phyloP scores from a whole-genome alignment of 2,888 invertebrate species.

The Fragum whitleyi region DNA sequence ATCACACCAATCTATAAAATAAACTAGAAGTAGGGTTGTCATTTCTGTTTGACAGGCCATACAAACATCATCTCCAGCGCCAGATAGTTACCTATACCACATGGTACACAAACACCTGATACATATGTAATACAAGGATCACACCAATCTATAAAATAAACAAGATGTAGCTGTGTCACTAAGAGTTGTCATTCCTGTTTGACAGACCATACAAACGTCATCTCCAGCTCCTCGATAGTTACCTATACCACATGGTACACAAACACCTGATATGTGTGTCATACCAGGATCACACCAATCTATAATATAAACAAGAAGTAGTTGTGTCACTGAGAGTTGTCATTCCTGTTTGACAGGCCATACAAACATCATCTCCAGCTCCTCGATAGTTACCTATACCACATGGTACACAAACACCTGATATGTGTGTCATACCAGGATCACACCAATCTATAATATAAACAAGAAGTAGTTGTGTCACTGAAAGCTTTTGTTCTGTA shows the following conservation, averaged over 20 bases:
- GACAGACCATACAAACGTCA: conserved; percentile 9
- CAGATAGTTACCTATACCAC: no score
- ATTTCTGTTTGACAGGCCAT: no score
- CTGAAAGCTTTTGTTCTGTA: no score
- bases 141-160: conserved; percentile 20
- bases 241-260: conserved; percentile 11
- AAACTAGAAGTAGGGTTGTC: not conserved
- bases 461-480: not conserved
- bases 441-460: conserved; percentile 20
- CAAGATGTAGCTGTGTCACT: not conserved
- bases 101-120: not conserved
- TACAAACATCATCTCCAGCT: no score
- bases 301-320: not conserved
- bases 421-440: not conserved
- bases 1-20: conserved; percentile 18
- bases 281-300: conserved; percentile 22
- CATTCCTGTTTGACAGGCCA: no score
- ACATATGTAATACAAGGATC: not conserved
- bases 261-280: not conserved
- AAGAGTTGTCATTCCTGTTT: conserved; percentile 11
- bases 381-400: no score
- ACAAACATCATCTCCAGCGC: no score
- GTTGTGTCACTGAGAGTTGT: no score
- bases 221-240: not conserved
- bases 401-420: not conserved